Evolutionary conservation across 1,140 invertebrate genomes (phyloP).

Genomic region (Yoshiicerus persimilis): DNA sequence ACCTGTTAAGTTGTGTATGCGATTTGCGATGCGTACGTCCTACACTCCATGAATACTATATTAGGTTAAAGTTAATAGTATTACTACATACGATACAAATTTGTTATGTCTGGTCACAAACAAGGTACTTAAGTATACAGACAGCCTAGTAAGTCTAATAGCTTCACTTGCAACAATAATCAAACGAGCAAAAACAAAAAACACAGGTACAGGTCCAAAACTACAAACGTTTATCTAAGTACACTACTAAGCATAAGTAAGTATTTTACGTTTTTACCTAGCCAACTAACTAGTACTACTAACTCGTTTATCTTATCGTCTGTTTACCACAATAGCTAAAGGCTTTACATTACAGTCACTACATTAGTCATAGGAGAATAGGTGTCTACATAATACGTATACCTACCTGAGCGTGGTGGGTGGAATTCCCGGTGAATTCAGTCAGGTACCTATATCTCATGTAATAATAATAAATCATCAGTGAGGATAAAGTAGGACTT

Average conservation of each 20-base stretch:
- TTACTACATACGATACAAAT: no score
- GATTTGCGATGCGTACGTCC: neutral
- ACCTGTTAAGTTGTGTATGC: no score
- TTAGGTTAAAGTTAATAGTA: neutral
- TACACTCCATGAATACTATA: neutral
- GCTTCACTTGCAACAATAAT: neutral
- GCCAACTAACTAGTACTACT: neutral
- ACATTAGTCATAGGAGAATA: neutral
- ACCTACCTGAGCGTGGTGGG: neutral
- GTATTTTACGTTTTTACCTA: neutral
- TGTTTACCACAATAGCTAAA: neutral
- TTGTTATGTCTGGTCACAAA: conserved; percentile 2
- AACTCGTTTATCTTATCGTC: neutral
- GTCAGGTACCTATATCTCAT: neutral
- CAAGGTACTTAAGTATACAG: neutral
- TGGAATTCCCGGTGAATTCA: neutral
- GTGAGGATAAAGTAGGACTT: neutral
- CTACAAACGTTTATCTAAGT: neutral
- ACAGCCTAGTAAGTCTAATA: neutral
- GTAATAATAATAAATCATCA: neutral
- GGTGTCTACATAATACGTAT: neutral
- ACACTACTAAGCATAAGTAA: no score
- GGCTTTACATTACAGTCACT: neutral
- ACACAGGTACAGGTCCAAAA: neutral
- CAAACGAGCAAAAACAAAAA: neutral